Conservation (phyloP, 64 coral and sea anemone species). For the Actinia tenebrosa region DNA sequence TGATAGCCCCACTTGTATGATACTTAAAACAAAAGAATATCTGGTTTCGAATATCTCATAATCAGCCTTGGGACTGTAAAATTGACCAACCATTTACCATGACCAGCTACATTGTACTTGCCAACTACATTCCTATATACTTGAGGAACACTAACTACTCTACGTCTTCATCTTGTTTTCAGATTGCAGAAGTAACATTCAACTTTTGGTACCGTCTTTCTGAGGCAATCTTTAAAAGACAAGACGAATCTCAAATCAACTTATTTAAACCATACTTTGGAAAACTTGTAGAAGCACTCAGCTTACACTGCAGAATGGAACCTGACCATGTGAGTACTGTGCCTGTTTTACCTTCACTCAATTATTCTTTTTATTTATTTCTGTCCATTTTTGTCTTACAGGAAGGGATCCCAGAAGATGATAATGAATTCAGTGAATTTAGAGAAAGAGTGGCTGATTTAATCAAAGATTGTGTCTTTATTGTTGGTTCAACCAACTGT, state of each 20-base stretch:
- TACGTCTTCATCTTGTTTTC: neutral
- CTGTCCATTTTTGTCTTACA: neutral
- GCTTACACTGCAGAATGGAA: slow-evolving; percentile 82
- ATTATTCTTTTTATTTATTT: neutral
- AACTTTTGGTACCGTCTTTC: slow-evolving; percentile 97
- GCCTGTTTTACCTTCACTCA: neutral
- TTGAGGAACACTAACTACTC: too few relatives aligned
- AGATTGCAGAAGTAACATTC: slow-evolving; percentile 98
- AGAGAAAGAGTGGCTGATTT: slow-evolving; percentile 76
- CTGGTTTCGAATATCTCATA: too few relatives aligned
- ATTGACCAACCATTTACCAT: too few relatives aligned
- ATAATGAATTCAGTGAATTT: slow-evolving; percentile 83
- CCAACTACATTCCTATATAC: too few relatives aligned
- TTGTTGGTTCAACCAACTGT: slow-evolving; percentile 81
- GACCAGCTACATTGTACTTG: too few relatives aligned
- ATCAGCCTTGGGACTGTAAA: too few relatives aligned
- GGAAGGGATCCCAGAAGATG: slow-evolving; percentile 76
- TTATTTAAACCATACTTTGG: slow-evolving; percentile 88
- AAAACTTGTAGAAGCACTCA: slow-evolving; percentile 65
- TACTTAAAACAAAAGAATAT: too few relatives aligned
- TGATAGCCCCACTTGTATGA: too few relatives aligned
- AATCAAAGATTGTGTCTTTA: slow-evolving; percentile 93
- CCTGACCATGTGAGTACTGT: slow-evolving; percentile 65
- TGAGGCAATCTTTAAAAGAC: slow-evolving; percentile 68
- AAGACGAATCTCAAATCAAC: slow-evolving; percentile 45